Evolutionary conservation across 2,888 invertebrate species (phyloP), one percentile per base, ranked within the genome.

Genomic region (Pachydiplax longipennis): DNA sequence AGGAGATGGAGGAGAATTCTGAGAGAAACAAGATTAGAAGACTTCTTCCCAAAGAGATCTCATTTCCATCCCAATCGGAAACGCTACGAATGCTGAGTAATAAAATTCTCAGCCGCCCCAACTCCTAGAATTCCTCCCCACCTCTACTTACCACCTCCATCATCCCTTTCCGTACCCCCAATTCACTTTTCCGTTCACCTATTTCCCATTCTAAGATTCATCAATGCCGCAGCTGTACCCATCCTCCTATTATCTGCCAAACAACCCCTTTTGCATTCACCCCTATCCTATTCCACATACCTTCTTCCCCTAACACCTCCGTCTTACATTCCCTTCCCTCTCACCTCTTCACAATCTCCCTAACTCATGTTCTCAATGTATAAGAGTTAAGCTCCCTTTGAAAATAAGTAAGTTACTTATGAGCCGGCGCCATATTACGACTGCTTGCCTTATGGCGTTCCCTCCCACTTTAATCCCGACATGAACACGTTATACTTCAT

Each of bases 1-100:
- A 83, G 82, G 48, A 15, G 53, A 82, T 25, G 25, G 48, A 83
- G 82, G 31, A 53, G 31, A 35, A 15, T 25, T 25, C n/a, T 5
- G 53, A 58, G 53, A 31, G 31, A 35, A 53, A 82, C 48, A 31
- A 83, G 83, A 58, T 83, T 83, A 58, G 40, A 25, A 18, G 53
- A 58, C 87, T 87, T 61, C 87, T 61, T 87, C 87, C 37, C 22
- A 87, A 65, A 37, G 87, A 61, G 87, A 87, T 37, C 87, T 87
- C 87, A 87, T 87, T 65, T 87, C 87, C 87, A 87, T 87, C 61
- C 87, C 87, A 87, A 87, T 87, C 87, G 61, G 87, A 87, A 87
- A 87, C 83, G 83, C 58, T 83, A 35, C 83, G 83, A 83, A 58
- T 83, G 83, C 53, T n/a, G 53, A 53, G 83, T 83, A 83, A 83